Percentiles rank a stretch among this genome's conserved stretches.
Evolutionary conservation across 2,113 vertebrate species (phyloP).

Genomic region (Pomatorhinus ruficollis): DNA sequence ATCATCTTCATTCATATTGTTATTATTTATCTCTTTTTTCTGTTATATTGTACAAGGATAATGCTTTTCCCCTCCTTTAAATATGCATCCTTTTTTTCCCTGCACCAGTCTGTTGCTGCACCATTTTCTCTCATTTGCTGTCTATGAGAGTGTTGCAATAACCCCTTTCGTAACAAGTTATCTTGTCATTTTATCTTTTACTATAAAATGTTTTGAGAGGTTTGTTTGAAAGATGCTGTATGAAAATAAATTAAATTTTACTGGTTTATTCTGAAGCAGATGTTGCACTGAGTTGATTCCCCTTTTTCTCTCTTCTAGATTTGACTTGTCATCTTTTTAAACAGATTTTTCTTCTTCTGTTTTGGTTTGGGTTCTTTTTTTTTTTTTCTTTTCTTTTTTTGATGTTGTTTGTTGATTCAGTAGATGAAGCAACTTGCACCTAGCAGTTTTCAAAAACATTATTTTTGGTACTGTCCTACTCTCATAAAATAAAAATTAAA

Average conservation of each 20-base stretch:
- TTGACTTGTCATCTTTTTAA: conserved; percentile 11
- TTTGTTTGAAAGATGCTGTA: conserved; percentile 31
- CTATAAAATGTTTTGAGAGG: conserved; percentile 15
- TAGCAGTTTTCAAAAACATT: not conserved
- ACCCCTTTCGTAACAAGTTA: not conserved
- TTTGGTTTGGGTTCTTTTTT: too few species aligned
- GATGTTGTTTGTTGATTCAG: not conserved
- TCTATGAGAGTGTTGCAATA: not conserved
- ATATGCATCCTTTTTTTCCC: not conserved
- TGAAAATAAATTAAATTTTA: conserved; percentile 48
- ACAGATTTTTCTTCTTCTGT: not conserved
- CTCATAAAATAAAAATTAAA: not conserved
- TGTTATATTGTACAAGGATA: not conserved
- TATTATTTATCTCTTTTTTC: not conserved
- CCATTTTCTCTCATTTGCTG: not conserved
- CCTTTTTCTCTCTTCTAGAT: not conserved
- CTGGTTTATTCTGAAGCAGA: conserved; percentile 40
- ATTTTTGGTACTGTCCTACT: not conserved
- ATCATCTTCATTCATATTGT: not conserved
- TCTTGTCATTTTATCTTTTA: conserved; percentile 20
- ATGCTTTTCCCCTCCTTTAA: not conserved
- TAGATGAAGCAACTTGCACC: not conserved
- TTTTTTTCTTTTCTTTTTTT: not conserved
- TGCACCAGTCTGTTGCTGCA: not conserved
- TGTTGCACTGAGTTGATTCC: not conserved